Evolutionary conservation across 53 echinoderm and acorn worm genomes (phyloP).

Genomic region (Luidia sarsii): DNA sequence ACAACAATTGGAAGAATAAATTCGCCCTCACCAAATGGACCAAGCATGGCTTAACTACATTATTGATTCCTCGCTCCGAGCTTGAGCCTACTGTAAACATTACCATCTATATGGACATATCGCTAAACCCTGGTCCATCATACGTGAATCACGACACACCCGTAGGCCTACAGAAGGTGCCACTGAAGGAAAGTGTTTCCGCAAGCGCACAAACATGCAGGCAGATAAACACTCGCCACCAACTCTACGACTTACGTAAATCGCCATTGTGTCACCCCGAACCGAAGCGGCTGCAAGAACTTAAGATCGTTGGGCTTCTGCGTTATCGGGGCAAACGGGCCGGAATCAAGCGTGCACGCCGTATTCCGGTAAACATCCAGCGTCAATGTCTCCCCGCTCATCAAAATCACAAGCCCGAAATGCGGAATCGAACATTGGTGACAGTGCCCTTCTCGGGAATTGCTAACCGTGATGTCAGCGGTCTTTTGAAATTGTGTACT

Average conservation of each 20-base stretch:
- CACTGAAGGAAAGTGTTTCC: not conserved
- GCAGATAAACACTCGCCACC: not conserved
- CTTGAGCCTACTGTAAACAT: not conserved
- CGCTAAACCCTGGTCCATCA: not conserved
- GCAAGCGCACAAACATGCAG: not conserved
- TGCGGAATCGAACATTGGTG: not conserved
- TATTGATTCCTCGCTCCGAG: not conserved
- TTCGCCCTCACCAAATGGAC: not conserved
- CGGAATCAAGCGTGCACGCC: not conserved
- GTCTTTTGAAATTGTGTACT: conserved; percentile 9
- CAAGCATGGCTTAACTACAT: not conserved
- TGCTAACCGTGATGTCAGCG: not conserved
- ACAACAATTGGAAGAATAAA: not conserved
- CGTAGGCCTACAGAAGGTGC: too few species aligned
- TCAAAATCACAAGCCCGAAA: not conserved
- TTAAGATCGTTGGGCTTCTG: not conserved
- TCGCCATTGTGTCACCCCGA: not conserved
- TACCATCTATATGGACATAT: not conserved
- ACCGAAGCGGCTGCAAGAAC: not conserved
- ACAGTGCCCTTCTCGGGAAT: not conserved
- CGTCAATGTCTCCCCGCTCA: not conserved
- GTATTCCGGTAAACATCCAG: not conserved
- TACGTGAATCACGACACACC: too few species aligned
- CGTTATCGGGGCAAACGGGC: not conserved
- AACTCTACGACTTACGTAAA: not conserved